These are phyloP conservation scores for Notechis scutatus DNA, from an alignment of 2,113 vertebrate genomes.

Conservation along the genomic window DNA sequence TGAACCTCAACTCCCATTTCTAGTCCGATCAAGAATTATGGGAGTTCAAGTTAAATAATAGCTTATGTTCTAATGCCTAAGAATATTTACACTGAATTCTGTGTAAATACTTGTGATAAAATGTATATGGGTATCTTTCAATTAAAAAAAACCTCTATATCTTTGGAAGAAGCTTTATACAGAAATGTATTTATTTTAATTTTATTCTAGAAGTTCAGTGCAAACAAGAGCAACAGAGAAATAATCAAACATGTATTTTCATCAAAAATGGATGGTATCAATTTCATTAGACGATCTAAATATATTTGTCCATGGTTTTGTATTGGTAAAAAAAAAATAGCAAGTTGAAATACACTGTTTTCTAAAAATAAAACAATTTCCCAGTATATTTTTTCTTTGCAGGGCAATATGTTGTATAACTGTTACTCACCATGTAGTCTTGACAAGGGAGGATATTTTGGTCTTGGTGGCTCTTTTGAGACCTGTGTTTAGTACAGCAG, in stretches of 20 bases:
- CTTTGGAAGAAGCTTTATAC: neutral
- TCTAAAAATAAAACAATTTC: neutral
- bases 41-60: neutral
- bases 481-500: constrained; percentile 5
- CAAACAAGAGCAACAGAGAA: neutral
- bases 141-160: neutral
- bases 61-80: neutral
- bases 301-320: neutral
- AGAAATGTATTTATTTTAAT: neutral
- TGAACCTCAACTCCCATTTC: neutral
- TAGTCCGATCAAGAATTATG: neutral
- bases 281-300: neutral
- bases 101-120: neutral
- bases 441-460: constrained; percentile 14
- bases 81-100: neutral
- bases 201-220: neutral
- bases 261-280: neutral
- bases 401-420: neutral
- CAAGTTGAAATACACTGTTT: neutral
- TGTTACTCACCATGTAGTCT: neutral
- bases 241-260: neutral
- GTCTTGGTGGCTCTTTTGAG: neutral
- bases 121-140: neutral
- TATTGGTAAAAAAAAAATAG: neutral
- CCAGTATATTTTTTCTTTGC: neutral